These are phyloP conservation scores for Orius insidiosus DNA, from an alignment of 1,140 invertebrate species.

Conservation along the genomic window DNA sequence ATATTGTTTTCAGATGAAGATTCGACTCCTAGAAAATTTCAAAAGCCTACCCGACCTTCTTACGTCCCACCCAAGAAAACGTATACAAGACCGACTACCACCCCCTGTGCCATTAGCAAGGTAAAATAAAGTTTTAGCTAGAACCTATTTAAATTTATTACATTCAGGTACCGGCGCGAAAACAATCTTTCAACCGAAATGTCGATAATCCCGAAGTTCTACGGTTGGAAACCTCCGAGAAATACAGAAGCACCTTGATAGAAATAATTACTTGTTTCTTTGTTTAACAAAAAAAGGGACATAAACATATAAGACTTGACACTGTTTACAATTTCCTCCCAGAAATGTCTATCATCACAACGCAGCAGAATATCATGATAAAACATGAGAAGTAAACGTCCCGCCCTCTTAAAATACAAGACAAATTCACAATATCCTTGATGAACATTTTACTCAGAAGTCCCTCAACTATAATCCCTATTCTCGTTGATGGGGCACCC, in stretches of 20 bases:
- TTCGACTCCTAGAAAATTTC: not conserved
- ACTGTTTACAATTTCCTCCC: too few relatives aligned
- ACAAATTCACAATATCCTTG: too few relatives aligned
- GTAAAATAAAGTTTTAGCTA: not conserved
- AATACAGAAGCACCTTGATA: conserved; percentile 5
- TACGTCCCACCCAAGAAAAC: conserved; percentile 8
- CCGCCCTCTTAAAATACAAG: too few relatives aligned
- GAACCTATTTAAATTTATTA: not conserved
- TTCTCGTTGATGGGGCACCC: too few relatives aligned
- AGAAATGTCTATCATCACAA: too few relatives aligned
- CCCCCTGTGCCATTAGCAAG: conserved; percentile 1
- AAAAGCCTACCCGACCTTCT: conserved; percentile 3
- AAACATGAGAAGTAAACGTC: too few relatives aligned
- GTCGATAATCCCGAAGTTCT: conserved; percentile 6
- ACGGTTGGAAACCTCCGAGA: conserved; percentile 9
- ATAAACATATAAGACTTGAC: too few relatives aligned
- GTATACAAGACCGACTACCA: conserved; percentile 3
- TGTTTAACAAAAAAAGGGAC: too few relatives aligned
- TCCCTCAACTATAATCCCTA: too few relatives aligned
- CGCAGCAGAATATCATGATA: too few relatives aligned
- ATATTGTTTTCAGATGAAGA: too few relatives aligned
- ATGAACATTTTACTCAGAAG: too few relatives aligned
- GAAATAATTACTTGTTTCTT: not conserved
- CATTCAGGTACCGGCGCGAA: conserved; percentile 9
- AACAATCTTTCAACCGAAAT: conserved; percentile 3